A percentile compares a stretch with the other conserved stretches of the same genome.
Evolutionary conservation across 2,113 vertebrate species (phyloP).

Genomic region (Gallinago undulata): DNA sequence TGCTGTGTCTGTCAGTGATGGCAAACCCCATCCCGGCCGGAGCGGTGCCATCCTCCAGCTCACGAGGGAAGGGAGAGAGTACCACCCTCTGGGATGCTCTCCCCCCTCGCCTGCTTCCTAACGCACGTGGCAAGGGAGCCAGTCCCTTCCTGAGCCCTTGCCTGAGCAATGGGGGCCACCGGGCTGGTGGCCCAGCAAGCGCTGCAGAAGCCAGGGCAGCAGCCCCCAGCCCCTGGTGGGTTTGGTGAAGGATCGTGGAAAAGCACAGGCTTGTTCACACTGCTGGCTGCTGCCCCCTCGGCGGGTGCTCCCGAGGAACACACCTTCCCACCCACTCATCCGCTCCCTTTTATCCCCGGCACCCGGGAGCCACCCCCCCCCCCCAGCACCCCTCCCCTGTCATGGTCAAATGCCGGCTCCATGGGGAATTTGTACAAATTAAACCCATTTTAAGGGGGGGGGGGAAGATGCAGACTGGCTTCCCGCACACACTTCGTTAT

Average conservation of each 20-base stretch:
- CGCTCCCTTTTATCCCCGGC: background rate
- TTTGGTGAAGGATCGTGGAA: background rate
- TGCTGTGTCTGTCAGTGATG: background rate
- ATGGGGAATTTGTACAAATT: background rate
- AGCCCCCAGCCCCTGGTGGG: rapidly evolving
- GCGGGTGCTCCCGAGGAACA: background rate
- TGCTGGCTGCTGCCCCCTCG: background rate
- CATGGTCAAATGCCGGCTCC: background rate
- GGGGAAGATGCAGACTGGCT: background rate
- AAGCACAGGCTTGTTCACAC: background rate
- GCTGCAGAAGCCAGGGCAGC: background rate
- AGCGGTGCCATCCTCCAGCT: background rate
- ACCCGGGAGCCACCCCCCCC: background rate
- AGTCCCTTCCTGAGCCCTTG: background rate
- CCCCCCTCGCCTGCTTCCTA: background rate
- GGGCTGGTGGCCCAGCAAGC: rapidly evolving
- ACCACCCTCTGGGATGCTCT: background rate
- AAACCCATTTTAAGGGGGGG: background rate
- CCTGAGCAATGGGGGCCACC: background rate
- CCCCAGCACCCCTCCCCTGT: background rate
- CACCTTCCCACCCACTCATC: background rate
- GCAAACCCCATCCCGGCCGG: background rate
- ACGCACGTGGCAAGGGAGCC: background rate
- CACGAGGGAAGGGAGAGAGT: background rate
- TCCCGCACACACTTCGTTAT: background rate